Evolutionary conservation across 2,113 vertebrate species (phyloP).

Genomic region (Odocoileus hemionus): DNA sequence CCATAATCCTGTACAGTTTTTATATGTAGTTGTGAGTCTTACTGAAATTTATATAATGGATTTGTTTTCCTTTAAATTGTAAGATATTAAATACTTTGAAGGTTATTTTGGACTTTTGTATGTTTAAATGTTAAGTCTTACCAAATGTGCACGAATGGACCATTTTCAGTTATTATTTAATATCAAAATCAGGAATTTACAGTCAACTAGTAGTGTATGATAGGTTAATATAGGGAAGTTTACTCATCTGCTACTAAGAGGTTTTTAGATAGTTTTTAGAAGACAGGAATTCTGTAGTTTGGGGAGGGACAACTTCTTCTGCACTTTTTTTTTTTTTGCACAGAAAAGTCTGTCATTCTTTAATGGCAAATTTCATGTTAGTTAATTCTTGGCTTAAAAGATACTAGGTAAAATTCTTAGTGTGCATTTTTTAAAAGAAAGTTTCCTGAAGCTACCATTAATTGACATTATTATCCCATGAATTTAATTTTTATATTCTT

Average conservation of each 20-base stretch:
- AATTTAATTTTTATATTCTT: conserved; percentile 49
- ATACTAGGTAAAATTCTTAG: conserved; percentile 45
- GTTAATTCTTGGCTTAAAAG: conserved; percentile 46
- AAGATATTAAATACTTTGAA: conserved; percentile 75
- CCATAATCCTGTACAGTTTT: conserved; percentile 68
- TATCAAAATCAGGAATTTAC: conserved; percentile 74
- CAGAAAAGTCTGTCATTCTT: conserved; percentile 60
- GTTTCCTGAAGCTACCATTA: conserved; percentile 46
- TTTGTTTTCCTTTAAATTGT: conserved; percentile 69
- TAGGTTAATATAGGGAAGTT: conserved; percentile 59
- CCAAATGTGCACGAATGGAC: conserved; percentile 77
- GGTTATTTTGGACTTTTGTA: conserved; percentile 75
- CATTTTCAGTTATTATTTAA: conserved; percentile 77
- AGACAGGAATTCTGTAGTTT: conserved; percentile 64
- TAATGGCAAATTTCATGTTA: conserved; percentile 55
- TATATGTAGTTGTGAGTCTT: conserved; percentile 71
- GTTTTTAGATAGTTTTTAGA: conserved; percentile 57
- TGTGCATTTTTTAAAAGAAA: conserved; percentile 46
- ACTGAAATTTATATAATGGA: conserved; percentile 68
- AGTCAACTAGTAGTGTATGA: conserved; percentile 69
- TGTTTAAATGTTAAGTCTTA: conserved; percentile 74
- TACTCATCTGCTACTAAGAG: conserved; percentile 63
- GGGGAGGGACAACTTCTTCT: conserved; percentile 64
- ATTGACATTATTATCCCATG: conserved; percentile 39
- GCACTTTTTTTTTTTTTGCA: conserved; percentile 74